Evolutionary conservation across 2,113 vertebrate genomes (phyloP), one percentile per base, ranked within the genome.

Genomic region (Nannospalax galili): DNA sequence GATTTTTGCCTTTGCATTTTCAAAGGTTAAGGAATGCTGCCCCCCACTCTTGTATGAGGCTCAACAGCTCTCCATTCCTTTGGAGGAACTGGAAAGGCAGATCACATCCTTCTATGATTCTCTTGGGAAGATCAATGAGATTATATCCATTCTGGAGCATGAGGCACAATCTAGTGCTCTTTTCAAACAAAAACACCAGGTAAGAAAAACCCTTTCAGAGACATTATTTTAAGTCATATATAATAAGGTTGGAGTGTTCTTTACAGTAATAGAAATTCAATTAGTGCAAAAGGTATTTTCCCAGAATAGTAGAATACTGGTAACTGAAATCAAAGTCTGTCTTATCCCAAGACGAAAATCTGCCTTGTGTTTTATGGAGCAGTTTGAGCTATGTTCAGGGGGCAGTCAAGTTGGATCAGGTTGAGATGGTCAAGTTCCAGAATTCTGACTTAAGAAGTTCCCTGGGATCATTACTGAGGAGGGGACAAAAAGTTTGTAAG

Each of bases 11-110:
- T 96, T 95, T 73, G 62, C 97, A 9, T 95, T 88, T 35, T 37
- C 22, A 96, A 97, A 99, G 99, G 98, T 99, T 95, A 99, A 99
- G 95, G 99, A 99, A 58, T 95, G 98, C 65, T 99, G 98, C 87
- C 98, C 99, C 60, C 94, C 98, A 58, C 97, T 99, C 56, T 97
- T 99, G 19, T 98, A 98, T 97, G 99, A 99, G 97, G 98, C 99
- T 94, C 99, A 99, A 45, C 98, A 97, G 78, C 97, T 99, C 56
- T 97, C 99, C 60, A 96, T 98, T 3, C 98, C 99, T 0, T 93
- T 99, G 97, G 99, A 99, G 97, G 99, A 99, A 96, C 97, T 99
- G 95, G 99, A 99, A 97, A 99, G 99, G 94, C 99, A 99, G 97
- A 99, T 99, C 96, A 99, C 98, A 1, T 96, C 97, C 82, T 99